Evolutionary conservation across 1,140 invertebrate species (phyloP).

Genomic region (Trachymyrmex septentrionalis): DNA sequence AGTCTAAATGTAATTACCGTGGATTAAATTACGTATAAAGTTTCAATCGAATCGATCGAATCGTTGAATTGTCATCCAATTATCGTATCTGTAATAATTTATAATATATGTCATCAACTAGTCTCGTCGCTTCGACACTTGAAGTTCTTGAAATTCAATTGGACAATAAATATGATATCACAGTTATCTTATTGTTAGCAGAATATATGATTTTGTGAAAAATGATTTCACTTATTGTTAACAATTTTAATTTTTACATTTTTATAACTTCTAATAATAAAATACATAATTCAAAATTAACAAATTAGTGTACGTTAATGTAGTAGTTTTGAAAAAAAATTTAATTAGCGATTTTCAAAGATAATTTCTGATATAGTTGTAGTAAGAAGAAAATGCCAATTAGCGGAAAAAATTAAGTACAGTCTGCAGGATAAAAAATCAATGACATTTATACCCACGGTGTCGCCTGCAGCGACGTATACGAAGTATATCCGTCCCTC

Average conservation of each 20-base stretch:
- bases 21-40: conserved; percentile 63
- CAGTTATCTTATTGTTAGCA: conserved; percentile 9
- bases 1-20: conserved; percentile 66
- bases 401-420: conserved; percentile 32
- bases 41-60: conserved; percentile 48
- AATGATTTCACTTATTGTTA: background rate
- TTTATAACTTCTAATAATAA: conserved; percentile 7
- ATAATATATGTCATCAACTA: conserved; percentile 41
- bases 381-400: conserved; percentile 19
- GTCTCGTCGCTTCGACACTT: conserved; percentile 43
- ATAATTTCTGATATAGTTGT: background rate
- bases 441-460: conserved; percentile 16
- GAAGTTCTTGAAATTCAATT: background rate
- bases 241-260: background rate
- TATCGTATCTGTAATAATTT: conserved; percentile 62
- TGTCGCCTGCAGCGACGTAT: conserved; percentile 22
- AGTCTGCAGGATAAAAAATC: conserved; percentile 10
- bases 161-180: conserved; percentile 10
- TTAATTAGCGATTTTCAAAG: background rate
- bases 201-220: conserved; percentile 2
- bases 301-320: background rate
- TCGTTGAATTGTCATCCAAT: conserved; percentile 65
- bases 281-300: background rate
- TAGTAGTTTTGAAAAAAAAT: background rate
- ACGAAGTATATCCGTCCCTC: conserved; percentile 33